Evolutionary conservation across 2,888 invertebrate genomes (phyloP), one percentile per base, ranked within the genome.

Genomic region (Euzophera pinguis): DNA sequence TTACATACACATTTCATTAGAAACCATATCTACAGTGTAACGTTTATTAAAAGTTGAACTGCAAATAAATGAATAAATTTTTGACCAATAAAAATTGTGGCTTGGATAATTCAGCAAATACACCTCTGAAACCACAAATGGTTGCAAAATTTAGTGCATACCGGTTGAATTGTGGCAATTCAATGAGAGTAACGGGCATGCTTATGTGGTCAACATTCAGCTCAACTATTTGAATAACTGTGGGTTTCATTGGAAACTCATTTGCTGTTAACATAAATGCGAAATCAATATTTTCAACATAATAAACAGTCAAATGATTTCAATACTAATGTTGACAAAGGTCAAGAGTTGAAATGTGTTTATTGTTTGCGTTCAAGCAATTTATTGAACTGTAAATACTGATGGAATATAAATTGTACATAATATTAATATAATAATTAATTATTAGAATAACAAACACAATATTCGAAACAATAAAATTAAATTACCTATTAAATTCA

Each of bases 111-210:
- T 16, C 9, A 41, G 41, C 17, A n/a, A 38, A 32, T 16, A 13
- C 16, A 16, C 32, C 16, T 32, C 14, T 13, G 6, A 14, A 0
- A 13, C 45, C 45, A 16, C 45, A 45, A 45, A 45, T 27, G 32
- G 45, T 45, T 45, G 14, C 45, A 32, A 16, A 32, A 45, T 45
- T 45, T 45, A 34, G 45, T 45, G 45, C 45, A 45, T 14, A 32
- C 32, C 32, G 45, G 32, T 45, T 32, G 32, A 32, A 45, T 16
- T 32, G 34, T 32, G 34, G 45, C 14, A 13, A 13, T 4, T 10
- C 45, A 32, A 27, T n/a, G 12, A 43, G 43, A 43, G 29, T 27
- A 13, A 12, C 12, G 27, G 27, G 29, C 29, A 27, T 43, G 43
- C 38, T 38, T 29, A 13, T 43, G 43, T 43, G 43, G 43, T 43